Percentiles rank a stretch among this genome's conserved stretches.
phyloP scores from a whole-genome alignment of 2,797 vertebrate species.

The Xiphophorus birchmanni region DNA sequence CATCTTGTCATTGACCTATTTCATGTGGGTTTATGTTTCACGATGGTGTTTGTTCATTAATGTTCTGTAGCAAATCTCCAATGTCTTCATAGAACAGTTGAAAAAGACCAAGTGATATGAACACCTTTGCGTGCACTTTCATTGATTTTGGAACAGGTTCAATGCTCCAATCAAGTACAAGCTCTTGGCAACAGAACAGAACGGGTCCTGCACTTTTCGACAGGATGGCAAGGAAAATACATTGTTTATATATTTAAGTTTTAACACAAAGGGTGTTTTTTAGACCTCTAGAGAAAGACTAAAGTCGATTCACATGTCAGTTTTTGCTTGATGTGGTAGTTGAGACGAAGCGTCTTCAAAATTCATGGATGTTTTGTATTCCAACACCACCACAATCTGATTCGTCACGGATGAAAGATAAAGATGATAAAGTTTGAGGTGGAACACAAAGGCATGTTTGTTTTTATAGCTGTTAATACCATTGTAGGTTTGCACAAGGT shows the following conservation, averaged over 20 bases:
- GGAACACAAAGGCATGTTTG: not conserved
- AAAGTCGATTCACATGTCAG: too few relatives aligned
- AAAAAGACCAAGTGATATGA: not conserved
- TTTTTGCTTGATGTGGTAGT: too few relatives aligned
- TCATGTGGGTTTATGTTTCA: not conserved
- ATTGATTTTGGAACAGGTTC: not conserved
- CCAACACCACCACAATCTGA: not conserved
- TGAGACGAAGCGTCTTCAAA: not conserved
- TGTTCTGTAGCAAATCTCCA: not conserved
- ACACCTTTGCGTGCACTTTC: not conserved
- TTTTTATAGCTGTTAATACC: not conserved
- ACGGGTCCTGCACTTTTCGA: not conserved
- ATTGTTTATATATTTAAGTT: too few relatives aligned
- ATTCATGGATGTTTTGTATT: too few relatives aligned
- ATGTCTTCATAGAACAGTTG: not conserved
- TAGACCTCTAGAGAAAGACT: not conserved
- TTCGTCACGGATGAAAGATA: not conserved
- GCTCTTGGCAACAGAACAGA: not conserved
- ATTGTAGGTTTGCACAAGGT: not conserved
- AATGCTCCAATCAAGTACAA: not conserved
- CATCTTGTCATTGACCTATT: not conserved
- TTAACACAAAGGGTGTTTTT: too few relatives aligned
- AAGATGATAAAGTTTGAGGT: not conserved
- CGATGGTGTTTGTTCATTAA: not conserved
- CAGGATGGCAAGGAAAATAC: not conserved